These are phyloP conservation scores for Heliconius ismenius DNA, from an alignment of 2,888 invertebrate species.

Conservation along the genomic window DNA sequence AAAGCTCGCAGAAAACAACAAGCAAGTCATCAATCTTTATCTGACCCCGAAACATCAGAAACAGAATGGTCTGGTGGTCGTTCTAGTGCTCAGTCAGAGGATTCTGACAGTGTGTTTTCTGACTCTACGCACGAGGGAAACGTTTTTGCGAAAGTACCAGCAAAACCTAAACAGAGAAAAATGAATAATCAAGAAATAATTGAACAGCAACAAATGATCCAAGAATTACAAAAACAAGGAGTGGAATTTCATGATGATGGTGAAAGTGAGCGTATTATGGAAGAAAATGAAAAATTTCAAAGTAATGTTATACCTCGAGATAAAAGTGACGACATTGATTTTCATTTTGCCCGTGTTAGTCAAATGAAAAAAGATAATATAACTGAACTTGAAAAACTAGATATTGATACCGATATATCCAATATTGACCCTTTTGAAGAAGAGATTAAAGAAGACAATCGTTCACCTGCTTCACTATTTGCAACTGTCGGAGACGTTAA, in stretches of 20 bases:
- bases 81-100: constrained; percentile 87
- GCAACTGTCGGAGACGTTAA: constrained; percentile 89
- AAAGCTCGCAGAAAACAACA: constrained; percentile 89
- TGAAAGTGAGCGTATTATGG: constrained; percentile 60
- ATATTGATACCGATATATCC: constrained; percentile 82
- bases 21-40: constrained; percentile 84
- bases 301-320: constrained; percentile 64
- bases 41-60: constrained; percentile 89
- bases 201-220: constrained; percentile 75
- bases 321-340: constrained; percentile 78
- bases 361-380: constrained; percentile 79
- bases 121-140: constrained; percentile 84
- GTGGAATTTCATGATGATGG: constrained; percentile 64
- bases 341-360: constrained; percentile 79
- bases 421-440: constrained; percentile 83
- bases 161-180: constrained; percentile 73
- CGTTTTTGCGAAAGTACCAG: constrained; percentile 84
- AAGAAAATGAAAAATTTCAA: constrained; percentile 66
- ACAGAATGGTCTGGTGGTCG: constrained; percentile 85
- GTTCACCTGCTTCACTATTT: constrained; percentile 86
- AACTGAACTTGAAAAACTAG: constrained; percentile 77
- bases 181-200: constrained; percentile 76
- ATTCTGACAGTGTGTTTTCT: constrained; percentile 88
- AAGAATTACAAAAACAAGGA: constrained; percentile 76
- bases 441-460: constrained; percentile 82